These are phyloP conservation scores for Xenopus borealis DNA, from an alignment of 2,113 vertebrate species.

Conservation along the genomic window DNA sequence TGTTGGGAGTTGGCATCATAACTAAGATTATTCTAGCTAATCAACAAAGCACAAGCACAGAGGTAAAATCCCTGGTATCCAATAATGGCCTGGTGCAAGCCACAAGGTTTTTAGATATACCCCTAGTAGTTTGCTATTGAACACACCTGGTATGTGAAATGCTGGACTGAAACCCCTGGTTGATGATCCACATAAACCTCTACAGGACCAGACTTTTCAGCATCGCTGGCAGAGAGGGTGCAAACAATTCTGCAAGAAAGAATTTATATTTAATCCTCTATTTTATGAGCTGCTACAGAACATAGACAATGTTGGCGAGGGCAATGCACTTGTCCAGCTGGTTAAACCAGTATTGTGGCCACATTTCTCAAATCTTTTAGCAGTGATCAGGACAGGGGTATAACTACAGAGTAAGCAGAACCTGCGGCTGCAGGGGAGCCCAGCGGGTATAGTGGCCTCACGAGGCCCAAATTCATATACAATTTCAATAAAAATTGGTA, in stretches of 20 bases:
- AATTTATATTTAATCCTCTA: not conserved
- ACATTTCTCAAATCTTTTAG: too few species aligned
- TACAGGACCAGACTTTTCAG: constrained; percentile 63
- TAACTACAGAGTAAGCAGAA: too few species aligned
- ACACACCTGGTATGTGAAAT: constrained; percentile 81
- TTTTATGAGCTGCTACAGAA: not conserved
- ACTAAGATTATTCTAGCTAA: not conserved
- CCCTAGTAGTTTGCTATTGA: not conserved
- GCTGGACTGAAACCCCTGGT: constrained; percentile 66
- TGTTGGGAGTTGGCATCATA: constrained; percentile 38
- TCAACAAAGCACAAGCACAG: not conserved
- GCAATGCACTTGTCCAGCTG: too few species aligned
- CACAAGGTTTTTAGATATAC: not conserved
- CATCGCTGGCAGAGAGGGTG: constrained; percentile 66
- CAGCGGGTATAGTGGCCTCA: too few species aligned
- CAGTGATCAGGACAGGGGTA: too few species aligned
- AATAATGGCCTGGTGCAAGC: not conserved
- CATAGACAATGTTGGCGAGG: too few species aligned
- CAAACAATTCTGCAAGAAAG: constrained; percentile 72
- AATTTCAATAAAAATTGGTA: too few species aligned
- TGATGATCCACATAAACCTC: constrained; percentile 62
- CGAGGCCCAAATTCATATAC: too few species aligned
- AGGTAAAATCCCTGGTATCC: too few species aligned
- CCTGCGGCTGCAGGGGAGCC: too few species aligned
- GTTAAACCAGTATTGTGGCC: too few species aligned